Base-by-base conservation (phyloP, 2,113 vertebrate species). In the Salvelinus sp. region DNA sequence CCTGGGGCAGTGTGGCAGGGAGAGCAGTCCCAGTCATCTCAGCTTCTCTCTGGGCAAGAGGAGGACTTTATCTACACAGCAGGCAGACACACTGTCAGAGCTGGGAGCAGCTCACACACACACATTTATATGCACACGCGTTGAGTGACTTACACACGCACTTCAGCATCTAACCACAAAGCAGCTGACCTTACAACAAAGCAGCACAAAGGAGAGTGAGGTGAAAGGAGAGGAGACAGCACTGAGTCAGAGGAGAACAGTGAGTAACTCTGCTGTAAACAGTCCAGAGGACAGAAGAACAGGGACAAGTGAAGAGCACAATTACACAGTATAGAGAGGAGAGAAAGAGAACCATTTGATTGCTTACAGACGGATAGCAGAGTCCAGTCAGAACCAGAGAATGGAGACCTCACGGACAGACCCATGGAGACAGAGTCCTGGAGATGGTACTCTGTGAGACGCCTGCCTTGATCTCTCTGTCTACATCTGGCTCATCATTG, bases 181-280 rank as follows among this genome's bases (percentile, higher is more conserved):
- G 85, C 83, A 86, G 84, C 85, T 91, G 90, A 91, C 84, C 85
- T 87, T 78, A 84, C 75, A 82, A 80, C 81, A 82, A 83, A 67
- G 75, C 86, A 79, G 75, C 80, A 81, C 80, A 73, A 77, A 81
- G 79, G 73, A 82, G 78, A 87, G 73, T 27, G 73, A 77, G 80
- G 82, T 85, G 80, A 86, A 76, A 73, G 80, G 68, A 83, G 84
- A 89, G 77, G 82, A 78, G 86, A 85, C 84, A 87, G 87, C 81
- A 80, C 84, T 84, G 77, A 80, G 79, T 80, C 82, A 80, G 82
- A 79, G 74, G 67, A 14, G 33, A 86, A 77, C 79, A 14, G 79
- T 10, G 70, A 89, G 73, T 77, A 88, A 81, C 77, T 86, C 82
- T 75, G 66, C 68, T 74, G 74, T 73, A 86, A 81, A 78, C 83